These are phyloP conservation scores for Sympetrum striolatum DNA, from an alignment of 2,888 invertebrate species.

Conservation along the genomic window DNA sequence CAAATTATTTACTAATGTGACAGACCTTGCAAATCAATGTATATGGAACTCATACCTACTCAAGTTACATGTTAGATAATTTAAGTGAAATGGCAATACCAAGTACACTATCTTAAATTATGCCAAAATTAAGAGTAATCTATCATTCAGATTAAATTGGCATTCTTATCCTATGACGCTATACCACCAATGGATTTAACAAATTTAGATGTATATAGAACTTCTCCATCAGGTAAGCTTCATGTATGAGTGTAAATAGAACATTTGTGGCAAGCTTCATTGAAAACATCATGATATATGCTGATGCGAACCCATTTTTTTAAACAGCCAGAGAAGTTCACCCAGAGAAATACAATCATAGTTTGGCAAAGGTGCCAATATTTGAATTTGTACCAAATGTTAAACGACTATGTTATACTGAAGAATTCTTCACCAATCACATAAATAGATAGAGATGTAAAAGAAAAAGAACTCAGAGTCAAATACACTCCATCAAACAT, in stretches of 20 bases:
- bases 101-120: neutral
- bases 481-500: neutral
- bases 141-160: neutral
- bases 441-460: neutral
- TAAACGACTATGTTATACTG: neutral
- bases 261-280: neutral
- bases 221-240: neutral
- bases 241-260: neutral
- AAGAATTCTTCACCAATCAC: neutral
- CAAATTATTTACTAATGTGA: too few species aligned
- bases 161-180: too few species aligned
- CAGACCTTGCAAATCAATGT: too few species aligned
- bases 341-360: neutral
- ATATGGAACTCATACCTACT: neutral
- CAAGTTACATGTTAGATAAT: neutral
- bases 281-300: neutral
- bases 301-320: neutral
- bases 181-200: neutral
- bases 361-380: neutral
- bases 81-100: neutral
- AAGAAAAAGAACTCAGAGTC: neutral
- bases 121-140: neutral
- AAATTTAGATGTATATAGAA: neutral
- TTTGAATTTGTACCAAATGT: neutral
- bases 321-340: neutral